Evolutionary conservation across 2,888 invertebrate genomes (phyloP).

Genomic region (Hypercompe scribonia): DNA sequence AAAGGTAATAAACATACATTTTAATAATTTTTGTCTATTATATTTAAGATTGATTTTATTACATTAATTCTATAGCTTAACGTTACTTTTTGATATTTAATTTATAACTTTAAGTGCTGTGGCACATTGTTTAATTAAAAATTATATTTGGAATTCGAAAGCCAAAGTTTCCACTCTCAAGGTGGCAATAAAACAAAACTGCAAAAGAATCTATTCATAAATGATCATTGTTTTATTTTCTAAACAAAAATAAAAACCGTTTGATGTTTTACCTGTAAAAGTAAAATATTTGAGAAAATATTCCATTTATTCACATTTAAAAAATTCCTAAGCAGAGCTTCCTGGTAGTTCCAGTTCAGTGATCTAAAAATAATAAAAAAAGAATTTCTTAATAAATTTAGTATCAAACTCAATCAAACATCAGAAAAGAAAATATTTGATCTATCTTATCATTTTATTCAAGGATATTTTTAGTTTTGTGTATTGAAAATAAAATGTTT

Average conservation of each 20-base stretch:
- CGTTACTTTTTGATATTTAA: too few relatives aligned
- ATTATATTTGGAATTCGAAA: background rate
- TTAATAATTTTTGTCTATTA: too few relatives aligned
- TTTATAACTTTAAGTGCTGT: too few relatives aligned
- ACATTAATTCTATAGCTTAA: too few relatives aligned
- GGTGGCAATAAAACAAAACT: background rate
- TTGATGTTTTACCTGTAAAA: background rate
- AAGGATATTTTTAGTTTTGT: background rate
- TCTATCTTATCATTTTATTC: background rate
- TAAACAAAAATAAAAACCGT: background rate
- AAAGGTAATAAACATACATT: too few relatives aligned
- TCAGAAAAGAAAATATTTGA: background rate
- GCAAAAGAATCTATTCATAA: background rate
- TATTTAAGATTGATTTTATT: too few relatives aligned
- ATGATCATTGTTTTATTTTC: background rate
- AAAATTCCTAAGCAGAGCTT: background rate
- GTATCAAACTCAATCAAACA: background rate
- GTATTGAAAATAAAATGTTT: conserved; percentile 15
- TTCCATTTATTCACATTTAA: background rate
- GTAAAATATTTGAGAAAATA: background rate
- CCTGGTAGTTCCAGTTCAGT: background rate
- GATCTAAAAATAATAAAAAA: background rate
- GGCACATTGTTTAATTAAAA: background rate
- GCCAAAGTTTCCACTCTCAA: too few relatives aligned
- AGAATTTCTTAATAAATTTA: background rate